A percentile compares a stretch with the other conserved stretches of the same genome.
Evolutionary conservation across 1,140 invertebrate species (phyloP).

Genomic region (Sinonovacula constricta): DNA sequence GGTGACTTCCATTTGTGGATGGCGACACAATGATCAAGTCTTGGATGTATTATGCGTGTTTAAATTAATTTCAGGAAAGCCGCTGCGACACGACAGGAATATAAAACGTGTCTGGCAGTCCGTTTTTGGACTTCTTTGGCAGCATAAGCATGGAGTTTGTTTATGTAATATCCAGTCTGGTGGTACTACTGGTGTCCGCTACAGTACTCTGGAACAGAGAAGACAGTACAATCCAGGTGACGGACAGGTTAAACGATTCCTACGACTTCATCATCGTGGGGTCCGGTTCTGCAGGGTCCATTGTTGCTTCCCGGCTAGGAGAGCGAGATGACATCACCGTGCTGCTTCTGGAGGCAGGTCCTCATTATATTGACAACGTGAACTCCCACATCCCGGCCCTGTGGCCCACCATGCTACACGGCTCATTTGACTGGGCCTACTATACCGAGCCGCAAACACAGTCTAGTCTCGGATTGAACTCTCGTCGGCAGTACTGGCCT

Average conservation of each 20-base stretch:
- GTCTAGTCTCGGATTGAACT: slow-evolving; percentile 20
- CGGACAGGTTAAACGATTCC: neutral
- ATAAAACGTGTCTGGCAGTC: no score
- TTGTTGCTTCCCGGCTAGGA: neutral
- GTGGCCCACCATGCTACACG: slow-evolving; percentile 26
- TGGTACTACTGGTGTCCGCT: no score
- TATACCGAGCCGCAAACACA: slow-evolving; percentile 90
- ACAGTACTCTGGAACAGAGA: no score
- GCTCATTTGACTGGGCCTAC: slow-evolving; percentile 91
- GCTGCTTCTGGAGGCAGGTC: neutral
- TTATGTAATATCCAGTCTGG: no score
- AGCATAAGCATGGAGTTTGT: no score
- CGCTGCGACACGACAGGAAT: no score
- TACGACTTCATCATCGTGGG: slow-evolving; percentile 3
- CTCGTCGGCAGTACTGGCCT: slow-evolving; percentile 56
- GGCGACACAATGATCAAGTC: no score
- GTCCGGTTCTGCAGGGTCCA: neutral
- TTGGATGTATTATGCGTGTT: no score
- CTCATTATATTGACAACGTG: neutral
- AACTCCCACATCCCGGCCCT: slow-evolving; percentile 79
- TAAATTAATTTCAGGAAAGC: no score
- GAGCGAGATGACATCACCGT: neutral
- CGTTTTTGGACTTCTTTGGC: no score
- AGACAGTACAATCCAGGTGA: neutral
- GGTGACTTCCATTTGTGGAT: no score